phyloP scores from a whole-genome alignment of 2,797 vertebrate genomes.

The Oreonectes daqikongensis region DNA sequence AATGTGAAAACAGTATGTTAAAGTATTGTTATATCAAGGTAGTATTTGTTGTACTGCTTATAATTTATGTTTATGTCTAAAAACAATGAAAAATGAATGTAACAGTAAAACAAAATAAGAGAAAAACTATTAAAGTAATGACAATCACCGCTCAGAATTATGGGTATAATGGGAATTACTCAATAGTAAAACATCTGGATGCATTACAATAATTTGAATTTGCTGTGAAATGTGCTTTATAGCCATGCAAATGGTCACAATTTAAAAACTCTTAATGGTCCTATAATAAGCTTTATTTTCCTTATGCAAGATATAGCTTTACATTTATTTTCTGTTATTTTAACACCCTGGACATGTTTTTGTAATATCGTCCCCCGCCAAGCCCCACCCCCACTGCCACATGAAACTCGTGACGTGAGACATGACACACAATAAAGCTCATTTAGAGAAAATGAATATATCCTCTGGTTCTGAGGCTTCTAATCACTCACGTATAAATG shows the following conservation, averaged over 20 bases:
- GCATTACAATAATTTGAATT: background rate
- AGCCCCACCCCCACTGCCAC: background rate
- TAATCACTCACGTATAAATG: slow-evolving; percentile 66
- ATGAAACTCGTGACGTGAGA: slow-evolving; percentile 9
- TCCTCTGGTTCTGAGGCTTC: slow-evolving; percentile 61
- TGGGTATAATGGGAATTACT: background rate
- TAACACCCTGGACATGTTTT: background rate
- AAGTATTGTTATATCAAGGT: too few relatives aligned
- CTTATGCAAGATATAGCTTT: background rate
- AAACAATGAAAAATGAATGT: background rate
- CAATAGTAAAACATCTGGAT: background rate
- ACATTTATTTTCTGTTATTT: background rate
- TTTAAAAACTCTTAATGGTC: background rate
- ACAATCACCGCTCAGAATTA: background rate
- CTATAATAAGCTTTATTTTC: background rate
- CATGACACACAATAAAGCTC: slow-evolving; percentile 58
- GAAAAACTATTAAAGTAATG: too few relatives aligned
- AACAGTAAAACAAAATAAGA: too few relatives aligned
- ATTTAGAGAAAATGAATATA: slow-evolving; percentile 66
- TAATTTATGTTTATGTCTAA: slow-evolving; percentile 1
- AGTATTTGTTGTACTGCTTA: background rate
- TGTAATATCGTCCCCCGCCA: background rate
- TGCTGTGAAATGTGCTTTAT: background rate
- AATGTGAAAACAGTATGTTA: too few relatives aligned
- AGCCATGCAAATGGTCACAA: background rate